Percentiles rank a stretch among this genome's conserved stretches.
Conservation (phyloP, 2,888 invertebrate genomes). For the Drosophila algonquin region DNA sequence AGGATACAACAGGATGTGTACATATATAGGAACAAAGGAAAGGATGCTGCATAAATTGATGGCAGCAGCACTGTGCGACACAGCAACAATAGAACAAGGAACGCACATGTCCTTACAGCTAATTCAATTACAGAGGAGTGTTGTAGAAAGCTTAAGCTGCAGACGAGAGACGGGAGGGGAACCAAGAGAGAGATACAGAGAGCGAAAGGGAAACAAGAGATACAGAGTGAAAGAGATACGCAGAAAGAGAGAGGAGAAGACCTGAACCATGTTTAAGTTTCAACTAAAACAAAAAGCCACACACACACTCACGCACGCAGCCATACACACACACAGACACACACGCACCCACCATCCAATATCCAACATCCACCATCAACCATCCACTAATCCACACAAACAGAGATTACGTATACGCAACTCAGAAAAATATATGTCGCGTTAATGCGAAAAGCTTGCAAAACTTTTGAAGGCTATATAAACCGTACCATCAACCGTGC, state of each 20-base stretch:
- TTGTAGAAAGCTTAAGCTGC: constrained; percentile 10
- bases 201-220: not conserved
- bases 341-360: not conserved
- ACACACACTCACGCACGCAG: not conserved
- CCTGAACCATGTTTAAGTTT: constrained; percentile 15
- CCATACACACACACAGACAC: not conserved
- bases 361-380: not conserved
- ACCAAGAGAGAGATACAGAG: not conserved
- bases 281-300: constrained; percentile 5
- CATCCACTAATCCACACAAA: constrained; percentile 4
- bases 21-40: constrained; percentile 1
- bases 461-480: not conserved
- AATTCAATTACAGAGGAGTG: constrained; percentile 52
- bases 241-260: not conserved
- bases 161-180: not conserved
- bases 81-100: constrained; percentile 27
- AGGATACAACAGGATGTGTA: constrained; percentile 2
- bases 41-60: constrained; percentile 28
- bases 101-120: constrained; percentile 37
- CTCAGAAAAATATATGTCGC: constrained; percentile 1
- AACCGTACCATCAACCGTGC: not conserved
- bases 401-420: constrained; percentile 35
- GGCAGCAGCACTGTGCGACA: constrained; percentile 2
- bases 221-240: not conserved
- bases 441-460: constrained; percentile 18